A percentile compares a stretch with the other conserved stretches of the same genome.
phyloP scores from a whole-genome alignment of 92 coral and sea anemone species.

The Siderastrea radians region DNA sequence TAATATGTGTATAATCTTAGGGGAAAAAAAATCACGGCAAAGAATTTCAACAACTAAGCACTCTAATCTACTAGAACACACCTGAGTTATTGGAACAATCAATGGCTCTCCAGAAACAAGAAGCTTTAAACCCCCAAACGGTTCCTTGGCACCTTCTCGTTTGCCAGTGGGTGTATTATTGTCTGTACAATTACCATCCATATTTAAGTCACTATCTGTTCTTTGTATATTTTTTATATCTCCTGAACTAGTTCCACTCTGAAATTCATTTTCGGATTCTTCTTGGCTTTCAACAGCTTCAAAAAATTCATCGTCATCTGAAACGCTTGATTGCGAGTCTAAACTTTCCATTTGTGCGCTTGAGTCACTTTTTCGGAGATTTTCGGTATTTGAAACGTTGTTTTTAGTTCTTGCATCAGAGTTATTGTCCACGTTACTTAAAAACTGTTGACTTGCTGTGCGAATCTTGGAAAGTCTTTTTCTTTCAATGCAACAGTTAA shows the following conservation, averaged over 20 bases:
- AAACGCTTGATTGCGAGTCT: constrained; percentile 55
- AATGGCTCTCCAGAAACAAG: constrained; percentile 87
- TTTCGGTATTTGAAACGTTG: constrained; percentile 5
- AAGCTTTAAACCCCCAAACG: constrained; percentile 86
- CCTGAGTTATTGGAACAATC: constrained; percentile 95
- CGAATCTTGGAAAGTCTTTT: constrained; percentile 75
- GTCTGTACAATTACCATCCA: not conserved
- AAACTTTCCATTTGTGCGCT: constrained; percentile 16
- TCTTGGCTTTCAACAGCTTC: constrained; percentile 93
- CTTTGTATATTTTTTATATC: constrained; percentile 17
- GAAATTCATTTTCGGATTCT: constrained; percentile 46
- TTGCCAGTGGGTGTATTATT: not conserved
- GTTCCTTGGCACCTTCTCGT: constrained; percentile 88
- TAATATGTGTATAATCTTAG: too few relatives aligned
- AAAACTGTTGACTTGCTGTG: constrained; percentile 37
- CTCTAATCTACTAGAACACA: constrained; percentile 4
- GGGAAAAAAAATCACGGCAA: too few relatives aligned
- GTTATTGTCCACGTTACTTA: constrained; percentile 7
- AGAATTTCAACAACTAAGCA: too few relatives aligned
- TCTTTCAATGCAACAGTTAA: constrained; percentile 97
- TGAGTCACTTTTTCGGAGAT: constrained; percentile 2
- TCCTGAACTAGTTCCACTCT: constrained; percentile 11
- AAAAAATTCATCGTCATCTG: constrained; percentile 94
- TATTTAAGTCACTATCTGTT: constrained; percentile 28
- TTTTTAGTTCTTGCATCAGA: constrained; percentile 17